Evolutionary conservation across 2,797 vertebrate species (phyloP), one percentile per base, ranked within the genome.

Genomic region (Pogoniulus pusillus): DNA sequence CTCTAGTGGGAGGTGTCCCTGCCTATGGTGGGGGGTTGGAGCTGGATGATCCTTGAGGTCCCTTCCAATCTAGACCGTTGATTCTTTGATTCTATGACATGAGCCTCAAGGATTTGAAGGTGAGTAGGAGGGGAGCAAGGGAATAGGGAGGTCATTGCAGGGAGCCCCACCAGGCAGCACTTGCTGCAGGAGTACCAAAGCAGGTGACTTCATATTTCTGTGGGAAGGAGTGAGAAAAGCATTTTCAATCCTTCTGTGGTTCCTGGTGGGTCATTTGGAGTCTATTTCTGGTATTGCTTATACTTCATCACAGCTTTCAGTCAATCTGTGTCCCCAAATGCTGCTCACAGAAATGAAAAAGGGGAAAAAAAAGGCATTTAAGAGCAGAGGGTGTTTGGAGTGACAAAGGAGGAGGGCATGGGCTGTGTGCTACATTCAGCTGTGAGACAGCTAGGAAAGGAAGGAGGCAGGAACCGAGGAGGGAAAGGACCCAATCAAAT

Each of bases 301-400:
- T 17, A 80, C 12, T 43, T 34, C 30, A 78, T 93, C 84, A 58
- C 82, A 71, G 59, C 87, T 94, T 91, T 91, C 82, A 79, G 84
- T 89, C 88, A 93, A 79, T 91, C 90, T 95, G 87, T 71, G 74
- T 94, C 84, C 84, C 74, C 86, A 91, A 24, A 80, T 93, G 90
- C 29, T 68, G 79, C 57, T 85, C 55, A 16, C 65, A 59, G 34
- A 15, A 53, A 47, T 12, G 22, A 47, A 53, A 53, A 27, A 12
- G 14, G 14, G 55, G 47, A 49, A 59, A 60, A 76, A 64, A 81
- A 74, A 1, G 9, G 39, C 83, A 87, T 85, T 73, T 4, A 63
- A 51, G 55, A 93, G 43, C 66, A 54, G 39, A 34, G 49, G 32
- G 35, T 87, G 37, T 78, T 90, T 34, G 35, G 84, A 69, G 64